phyloP scores from a whole-genome alignment of 2,888 invertebrate species.

The Aricia artaxerxes region DNA sequence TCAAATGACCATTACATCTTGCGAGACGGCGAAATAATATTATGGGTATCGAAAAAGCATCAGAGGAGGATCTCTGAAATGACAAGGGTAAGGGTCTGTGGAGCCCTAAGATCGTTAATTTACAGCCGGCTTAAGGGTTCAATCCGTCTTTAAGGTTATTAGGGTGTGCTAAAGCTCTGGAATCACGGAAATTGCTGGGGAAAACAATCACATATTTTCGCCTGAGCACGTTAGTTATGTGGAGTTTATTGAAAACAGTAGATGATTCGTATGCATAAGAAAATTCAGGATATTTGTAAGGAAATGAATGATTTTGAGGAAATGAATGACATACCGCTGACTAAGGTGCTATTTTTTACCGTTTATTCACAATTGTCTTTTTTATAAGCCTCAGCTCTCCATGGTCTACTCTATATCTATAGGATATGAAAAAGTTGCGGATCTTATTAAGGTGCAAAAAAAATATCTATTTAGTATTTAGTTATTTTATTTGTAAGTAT shows the following conservation, averaged over 20 bases:
- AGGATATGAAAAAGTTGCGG: no score
- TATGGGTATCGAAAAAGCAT: slow-evolving; percentile 16
- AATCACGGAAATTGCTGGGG: neutral
- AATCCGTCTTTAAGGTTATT: slow-evolving; percentile 26
- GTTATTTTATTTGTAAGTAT: no score
- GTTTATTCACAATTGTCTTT: no score
- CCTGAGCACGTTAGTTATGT: neutral
- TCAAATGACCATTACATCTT: neutral
- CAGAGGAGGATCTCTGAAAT: neutral
- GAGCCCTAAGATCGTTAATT: slow-evolving; percentile 24
- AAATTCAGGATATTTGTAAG: no score
- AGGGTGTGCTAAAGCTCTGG: slow-evolving; percentile 16
- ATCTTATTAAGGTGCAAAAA: no score
- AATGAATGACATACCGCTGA: no score
- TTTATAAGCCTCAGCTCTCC: no score
- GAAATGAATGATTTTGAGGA: no score
- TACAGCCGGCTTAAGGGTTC: slow-evolving; percentile 20
- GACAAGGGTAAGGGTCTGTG: slow-evolving; percentile 11
- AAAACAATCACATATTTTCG: slow-evolving; percentile 10
- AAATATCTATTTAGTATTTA: no score
- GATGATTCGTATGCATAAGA: no score
- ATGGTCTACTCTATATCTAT: no score
- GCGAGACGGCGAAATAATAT: neutral
- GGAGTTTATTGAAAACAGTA: neutral
- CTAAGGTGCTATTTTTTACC: no score